A percentile compares a stretch with the other conserved stretches of the same genome.
Conservation (phyloP, 1,140 invertebrate genomes). For the Ctenoplectra terminalis region DNA sequence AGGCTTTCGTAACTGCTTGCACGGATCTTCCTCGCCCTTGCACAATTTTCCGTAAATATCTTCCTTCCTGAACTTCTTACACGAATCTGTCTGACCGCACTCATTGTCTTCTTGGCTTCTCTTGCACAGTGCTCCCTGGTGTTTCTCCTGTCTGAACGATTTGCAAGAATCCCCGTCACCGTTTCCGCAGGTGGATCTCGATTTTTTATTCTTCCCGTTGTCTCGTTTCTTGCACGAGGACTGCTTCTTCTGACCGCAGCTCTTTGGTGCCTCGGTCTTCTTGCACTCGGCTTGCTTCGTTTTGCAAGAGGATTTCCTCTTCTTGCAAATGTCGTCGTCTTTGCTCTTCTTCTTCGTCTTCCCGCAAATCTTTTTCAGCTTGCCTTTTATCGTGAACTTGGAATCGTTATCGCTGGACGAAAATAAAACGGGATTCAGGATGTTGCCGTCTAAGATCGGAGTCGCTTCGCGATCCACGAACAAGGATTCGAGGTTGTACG, state of each 20-base stretch:
- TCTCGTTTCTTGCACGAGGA: neutral
- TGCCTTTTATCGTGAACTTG: conserved; percentile 4
- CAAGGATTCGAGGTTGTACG: conserved; percentile 17
- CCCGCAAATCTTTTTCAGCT: neutral
- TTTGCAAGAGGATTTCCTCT: conserved; percentile 3
- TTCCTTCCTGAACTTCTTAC: conserved; percentile 6
- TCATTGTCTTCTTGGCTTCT: neutral
- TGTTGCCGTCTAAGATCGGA: too few relatives aligned
- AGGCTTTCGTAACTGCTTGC: neutral
- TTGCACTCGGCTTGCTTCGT: neutral
- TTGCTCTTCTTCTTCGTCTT: conserved; percentile 13
- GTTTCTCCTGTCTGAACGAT: too few relatives aligned
- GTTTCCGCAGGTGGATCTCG: neutral
- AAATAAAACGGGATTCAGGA: neutral
- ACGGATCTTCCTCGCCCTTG: conserved; percentile 14
- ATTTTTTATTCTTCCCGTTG: neutral
- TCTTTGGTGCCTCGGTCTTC: conserved; percentile 2
- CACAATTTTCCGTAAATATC: neutral
- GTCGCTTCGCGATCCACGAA: conserved; percentile 9
- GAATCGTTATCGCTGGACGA: neutral
- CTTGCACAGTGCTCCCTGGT: too few relatives aligned
- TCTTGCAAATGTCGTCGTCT: conserved; percentile 36
- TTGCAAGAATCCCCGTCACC: conserved; percentile 23
- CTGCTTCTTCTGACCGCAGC: conserved; percentile 13
- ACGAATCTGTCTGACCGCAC: conserved; percentile 11